A percentile compares a stretch with the other conserved stretches of the same genome.
These are phyloP conservation scores for Machimus rusticus DNA, from an alignment of 2,888 invertebrate genomes.

Conservation along the genomic window DNA sequence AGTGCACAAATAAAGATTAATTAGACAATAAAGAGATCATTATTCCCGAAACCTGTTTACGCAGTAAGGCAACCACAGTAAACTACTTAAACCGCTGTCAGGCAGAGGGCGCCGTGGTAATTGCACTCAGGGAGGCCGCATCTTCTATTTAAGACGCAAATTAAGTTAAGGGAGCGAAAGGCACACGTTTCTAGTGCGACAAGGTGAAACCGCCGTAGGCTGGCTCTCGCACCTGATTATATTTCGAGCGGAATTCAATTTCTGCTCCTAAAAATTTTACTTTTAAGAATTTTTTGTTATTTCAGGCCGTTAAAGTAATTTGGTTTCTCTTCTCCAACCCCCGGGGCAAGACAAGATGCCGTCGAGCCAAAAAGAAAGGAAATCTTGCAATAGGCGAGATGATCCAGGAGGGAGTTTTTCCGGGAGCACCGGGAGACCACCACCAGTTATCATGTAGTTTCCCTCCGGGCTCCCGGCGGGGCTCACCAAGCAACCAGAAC, in stretches of 20 bases:
- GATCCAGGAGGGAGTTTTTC: neutral
- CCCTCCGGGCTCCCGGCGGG: neutral
- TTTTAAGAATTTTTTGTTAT: neutral
- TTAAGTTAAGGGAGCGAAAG: conserved; percentile 11
- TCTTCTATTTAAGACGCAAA: neutral
- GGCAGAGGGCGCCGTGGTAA: neutral
- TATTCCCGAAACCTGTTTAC: neutral
- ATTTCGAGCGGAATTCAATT: conserved; percentile 29
- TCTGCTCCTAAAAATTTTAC: conserved; percentile 20
- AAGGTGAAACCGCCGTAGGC: conserved; percentile 12
- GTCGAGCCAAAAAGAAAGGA: neutral
- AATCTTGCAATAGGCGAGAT: neutral
- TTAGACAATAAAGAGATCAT: neutral
- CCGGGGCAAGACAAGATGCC: neutral
- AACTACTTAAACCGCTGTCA: neutral
- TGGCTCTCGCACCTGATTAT: conserved; percentile 19
- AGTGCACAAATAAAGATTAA: neutral
- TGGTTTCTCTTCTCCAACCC: neutral
- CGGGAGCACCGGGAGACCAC: neutral
- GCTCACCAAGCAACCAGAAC: neutral
- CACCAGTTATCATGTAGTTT: conserved; percentile 9
- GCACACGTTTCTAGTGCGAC: conserved; percentile 13
- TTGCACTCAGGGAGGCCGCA: neutral
- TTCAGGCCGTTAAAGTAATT: neutral
- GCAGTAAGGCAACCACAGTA: neutral